A percentile compares a stretch with the other conserved stretches of the same genome.
These are phyloP conservation scores for Meteorus cinctellus DNA, from an alignment of 2,888 invertebrate genomes.

Conservation along the genomic window DNA sequence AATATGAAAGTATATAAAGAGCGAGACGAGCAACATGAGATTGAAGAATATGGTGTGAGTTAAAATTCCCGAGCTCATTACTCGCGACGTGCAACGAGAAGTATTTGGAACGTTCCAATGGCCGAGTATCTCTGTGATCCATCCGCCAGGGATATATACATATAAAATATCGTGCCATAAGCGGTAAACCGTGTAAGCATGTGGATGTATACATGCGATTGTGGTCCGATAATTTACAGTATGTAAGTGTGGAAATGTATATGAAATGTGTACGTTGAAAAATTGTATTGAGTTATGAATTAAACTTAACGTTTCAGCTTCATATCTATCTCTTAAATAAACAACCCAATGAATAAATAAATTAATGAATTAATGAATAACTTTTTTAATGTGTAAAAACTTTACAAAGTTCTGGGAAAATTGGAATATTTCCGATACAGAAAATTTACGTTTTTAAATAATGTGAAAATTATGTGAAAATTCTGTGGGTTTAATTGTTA, in stretches of 20 bases:
- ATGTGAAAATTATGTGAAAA: no score
- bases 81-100: conserved; percentile 65
- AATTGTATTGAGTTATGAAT: no score
- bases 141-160: conserved; percentile 13
- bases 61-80: conserved; percentile 55
- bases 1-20: neutral
- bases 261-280: no score
- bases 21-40: neutral
- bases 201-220: conserved; percentile 35
- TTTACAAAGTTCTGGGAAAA: no score
- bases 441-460: no score
- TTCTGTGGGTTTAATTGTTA: no score
- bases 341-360: no score
- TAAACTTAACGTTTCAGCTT: no score
- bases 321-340: no score
- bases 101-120: conserved; percentile 72
- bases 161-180: conserved; percentile 34
- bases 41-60: conserved; percentile 15
- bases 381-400: no score
- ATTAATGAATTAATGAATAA: no score
- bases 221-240: conserved; percentile 49
- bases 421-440: no score
- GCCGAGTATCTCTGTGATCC: conserved; percentile 57
- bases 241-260: neutral
- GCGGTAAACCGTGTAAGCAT: conserved; percentile 38